Base-by-base conservation (phyloP, 2,797 vertebrate genomes). In the Eupleurogrammus muticus region DNA sequence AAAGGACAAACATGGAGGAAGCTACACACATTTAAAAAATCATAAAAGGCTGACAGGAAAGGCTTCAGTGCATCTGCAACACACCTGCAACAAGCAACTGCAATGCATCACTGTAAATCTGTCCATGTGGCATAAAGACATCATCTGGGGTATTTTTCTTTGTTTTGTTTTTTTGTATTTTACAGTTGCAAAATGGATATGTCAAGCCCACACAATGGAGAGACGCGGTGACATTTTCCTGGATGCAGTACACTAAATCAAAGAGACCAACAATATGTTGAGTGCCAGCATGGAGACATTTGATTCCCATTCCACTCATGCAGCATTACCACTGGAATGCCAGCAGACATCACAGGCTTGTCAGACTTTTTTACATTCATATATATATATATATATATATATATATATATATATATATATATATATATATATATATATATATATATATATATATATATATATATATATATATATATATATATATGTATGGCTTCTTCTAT, bases 201-300 rank as follows among this genome's bases (percentile, higher is more conserved):
- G 90, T 91, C 91, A 90, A 85, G 73, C 70, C 79, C 80, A 81
- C 83, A 89, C 86, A 89, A 87, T 55, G 75, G 66, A 82, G 83
- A 86, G 81, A 82, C 44, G 57, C 35, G 28, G 77, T 92, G 88
- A 92, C 90, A 92, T 92, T 92, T 90, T 87, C 89, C 87, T 90
- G 86, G 88, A 91, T 89, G 83, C 79, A 32, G 79, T 82, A 76
- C 86, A 85, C 80, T 89, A 88, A 91, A 93, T 93, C 88, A 92
- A 92, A 92, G 90, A 85, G 79, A 85, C 75, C 86, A 85, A 87
- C 90, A 89, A 81, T 91, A 89, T 83, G 88, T 87, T 86, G 87
- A 90, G 87, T 89, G 84, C 87, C 86, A 89, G 85, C 88, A 63
- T 80, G 72, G 87, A 91, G 88, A 92, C 91, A 90, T 92, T 88